Percentiles rank a stretch among this genome's conserved stretches.
These are phyloP conservation scores for Phylloscopus whistleri DNA, from an alignment of 2,113 vertebrate species.

Conservation along the genomic window DNA sequence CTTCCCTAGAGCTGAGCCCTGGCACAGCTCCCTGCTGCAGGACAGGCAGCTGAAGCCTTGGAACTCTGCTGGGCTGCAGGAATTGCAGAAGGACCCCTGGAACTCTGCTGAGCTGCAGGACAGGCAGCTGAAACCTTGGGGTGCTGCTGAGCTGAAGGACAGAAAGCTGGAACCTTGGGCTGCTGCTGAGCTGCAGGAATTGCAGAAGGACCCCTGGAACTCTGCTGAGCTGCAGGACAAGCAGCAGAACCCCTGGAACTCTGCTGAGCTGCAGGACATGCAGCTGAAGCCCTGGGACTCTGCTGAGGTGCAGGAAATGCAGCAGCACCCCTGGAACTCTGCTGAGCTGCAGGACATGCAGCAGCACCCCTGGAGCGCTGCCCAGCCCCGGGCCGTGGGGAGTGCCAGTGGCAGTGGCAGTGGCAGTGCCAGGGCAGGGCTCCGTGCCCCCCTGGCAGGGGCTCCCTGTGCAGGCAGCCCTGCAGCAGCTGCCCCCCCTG, in stretches of 20 bases:
- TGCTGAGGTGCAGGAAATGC: neutral
- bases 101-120: neutral
- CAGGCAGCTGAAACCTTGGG: accelerated
- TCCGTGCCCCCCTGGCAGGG: neutral
- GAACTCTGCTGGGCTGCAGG: neutral
- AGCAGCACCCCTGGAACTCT: too few relatives aligned
- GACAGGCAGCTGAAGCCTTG: neutral
- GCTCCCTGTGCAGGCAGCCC: slow-evolving; percentile 28
- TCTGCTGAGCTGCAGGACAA: neutral
- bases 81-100: accelerated
- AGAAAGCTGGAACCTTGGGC: too few relatives aligned
- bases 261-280: accelerated
- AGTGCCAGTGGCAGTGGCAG: neutral
- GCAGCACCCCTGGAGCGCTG: neutral
- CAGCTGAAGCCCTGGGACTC: neutral
- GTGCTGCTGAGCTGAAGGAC: too few relatives aligned
- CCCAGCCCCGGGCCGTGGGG: neutral
- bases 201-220: neutral
- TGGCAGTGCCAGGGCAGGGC: neutral
- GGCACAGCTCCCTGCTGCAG: neutral
- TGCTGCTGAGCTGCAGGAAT: neutral
- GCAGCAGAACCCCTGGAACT: accelerated
- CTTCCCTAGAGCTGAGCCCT: neutral
- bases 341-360: neutral
- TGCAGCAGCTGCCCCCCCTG: neutral